Percentiles rank a stretch among this genome's conserved stretches.
Evolutionary conservation across 2,888 invertebrate species (phyloP).

Genomic region (Tenthredo mesomela): DNA sequence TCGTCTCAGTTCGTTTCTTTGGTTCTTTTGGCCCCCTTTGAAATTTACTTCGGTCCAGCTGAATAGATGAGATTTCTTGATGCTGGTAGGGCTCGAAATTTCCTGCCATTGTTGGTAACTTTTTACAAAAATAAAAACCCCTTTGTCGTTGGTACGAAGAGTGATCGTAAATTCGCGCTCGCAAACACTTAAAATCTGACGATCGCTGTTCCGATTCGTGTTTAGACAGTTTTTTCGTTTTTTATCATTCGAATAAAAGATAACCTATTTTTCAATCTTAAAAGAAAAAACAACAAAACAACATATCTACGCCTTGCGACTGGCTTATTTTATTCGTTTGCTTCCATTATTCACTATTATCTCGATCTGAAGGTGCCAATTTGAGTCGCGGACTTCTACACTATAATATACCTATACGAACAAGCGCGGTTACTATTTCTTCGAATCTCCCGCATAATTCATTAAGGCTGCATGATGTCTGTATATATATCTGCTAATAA

Average conservation of each 20-base stretch:
- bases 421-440: constrained; percentile 5
- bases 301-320: background rate
- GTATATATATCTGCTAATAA: background rate
- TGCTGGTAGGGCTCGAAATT: constrained; percentile 44
- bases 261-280: background rate
- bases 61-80: constrained; percentile 49
- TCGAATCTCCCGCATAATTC: background rate
- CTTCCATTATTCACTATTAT: background rate
- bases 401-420: background rate
- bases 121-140: constrained; percentile 40
- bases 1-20: constrained; percentile 51
- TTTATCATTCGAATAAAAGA: background rate
- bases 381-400: background rate
- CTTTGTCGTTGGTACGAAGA: constrained; percentile 41
- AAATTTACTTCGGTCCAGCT: constrained; percentile 32
- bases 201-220: constrained; percentile 50
- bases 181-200: constrained; percentile 39
- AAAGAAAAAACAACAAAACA: background rate
- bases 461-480: background rate
- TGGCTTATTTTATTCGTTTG: background rate
- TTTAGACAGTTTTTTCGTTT: constrained; percentile 17
- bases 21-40: constrained; percentile 36
- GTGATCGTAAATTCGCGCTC: constrained; percentile 50
- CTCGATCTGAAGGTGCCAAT: constrained; percentile 43
- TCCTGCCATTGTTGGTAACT: constrained; percentile 48